Percentiles rank a stretch among this genome's conserved stretches.
These are phyloP conservation scores for Mionectes macconnelli DNA, from an alignment of 2,113 vertebrate genomes.

Conservation along the genomic window DNA sequence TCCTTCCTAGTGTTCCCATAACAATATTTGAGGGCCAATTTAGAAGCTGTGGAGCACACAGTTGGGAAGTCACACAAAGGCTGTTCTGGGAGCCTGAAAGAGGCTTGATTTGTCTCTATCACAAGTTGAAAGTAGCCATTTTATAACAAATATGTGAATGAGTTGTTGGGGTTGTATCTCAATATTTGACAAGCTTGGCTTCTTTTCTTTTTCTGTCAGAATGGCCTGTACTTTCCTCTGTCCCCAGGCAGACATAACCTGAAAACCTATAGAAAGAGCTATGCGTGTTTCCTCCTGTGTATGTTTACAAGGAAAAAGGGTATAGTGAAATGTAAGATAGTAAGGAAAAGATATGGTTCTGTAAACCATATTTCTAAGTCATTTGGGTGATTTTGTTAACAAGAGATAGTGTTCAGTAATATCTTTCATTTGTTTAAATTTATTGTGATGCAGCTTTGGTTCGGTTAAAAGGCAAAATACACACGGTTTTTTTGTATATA, in stretches of 20 bases:
- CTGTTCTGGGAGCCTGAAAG: neutral
- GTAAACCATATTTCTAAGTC: neutral
- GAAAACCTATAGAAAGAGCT: slow-evolving; percentile 27
- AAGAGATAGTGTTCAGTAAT: neutral
- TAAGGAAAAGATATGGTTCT: slow-evolving; percentile 18
- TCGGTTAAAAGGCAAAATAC: neutral
- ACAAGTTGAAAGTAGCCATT: neutral
- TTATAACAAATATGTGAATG: neutral
- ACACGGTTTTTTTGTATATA: neutral
- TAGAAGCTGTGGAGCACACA: neutral
- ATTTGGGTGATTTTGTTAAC: neutral
- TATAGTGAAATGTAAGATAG: slow-evolving; percentile 10
- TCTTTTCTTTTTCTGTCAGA: neutral
- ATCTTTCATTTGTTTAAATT: slow-evolving; percentile 22
- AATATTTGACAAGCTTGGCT: neutral
- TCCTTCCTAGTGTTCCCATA: neutral
- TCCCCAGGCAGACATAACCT: neutral
- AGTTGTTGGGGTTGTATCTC: neutral
- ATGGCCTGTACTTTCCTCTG: neutral
- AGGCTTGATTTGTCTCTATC: neutral
- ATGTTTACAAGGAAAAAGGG: slow-evolving; percentile 7
- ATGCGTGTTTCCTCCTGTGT: neutral
- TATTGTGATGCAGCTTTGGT: neutral
- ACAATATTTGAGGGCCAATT: neutral
- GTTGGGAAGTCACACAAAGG: neutral